Evolutionary conservation across 2,888 invertebrate species (phyloP), one percentile per base, ranked within the genome.

Genomic region (Diogma glabrata): DNA sequence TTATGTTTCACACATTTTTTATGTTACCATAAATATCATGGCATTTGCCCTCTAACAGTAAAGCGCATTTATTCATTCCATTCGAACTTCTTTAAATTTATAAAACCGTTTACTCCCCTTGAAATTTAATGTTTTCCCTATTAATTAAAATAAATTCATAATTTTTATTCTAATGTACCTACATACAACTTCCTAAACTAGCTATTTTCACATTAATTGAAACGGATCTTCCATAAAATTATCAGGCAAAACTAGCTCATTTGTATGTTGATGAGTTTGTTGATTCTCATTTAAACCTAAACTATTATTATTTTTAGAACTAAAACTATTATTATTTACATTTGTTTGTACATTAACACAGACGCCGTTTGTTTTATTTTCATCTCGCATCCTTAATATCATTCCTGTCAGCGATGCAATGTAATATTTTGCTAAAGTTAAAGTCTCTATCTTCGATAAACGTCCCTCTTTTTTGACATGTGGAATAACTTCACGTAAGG

Each of bases 391-490:
- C 51, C 81, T 81, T 67, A 87, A 85, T 60, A 90, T 86, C 56
- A 87, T 84, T 67, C 89, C 89, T 22, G 89, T 89, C 55, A 91
- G 74, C 12, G 90, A 88, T 74, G 87, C 89, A 54, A 91, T 89
- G 68, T 90, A 91, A 71, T 90, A 89, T 72, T 87, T 88, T 60
- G 90, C 90, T 65, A 91, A 72, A 9, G 89, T 89, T 54, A 91
- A 70, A 0, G 90, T 91, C 70, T 90, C 90, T 59, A 91, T 87
- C 72, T 91, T 91, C 7, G 88, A 88, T 54, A 91, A 72, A 62
- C 87, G 85, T 53, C 88, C 75, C 59, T 87, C 87, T 71, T 86
- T 83, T 66, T 85, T 84, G 30, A 90, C 83, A 61, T 90, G 90
- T 1, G 90, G 90, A 59, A 90, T 88, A 3, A 90, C 90, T 64